phyloP scores from a whole-genome alignment of 2,888 invertebrate genomes.

The Calameuta idolon region DNA sequence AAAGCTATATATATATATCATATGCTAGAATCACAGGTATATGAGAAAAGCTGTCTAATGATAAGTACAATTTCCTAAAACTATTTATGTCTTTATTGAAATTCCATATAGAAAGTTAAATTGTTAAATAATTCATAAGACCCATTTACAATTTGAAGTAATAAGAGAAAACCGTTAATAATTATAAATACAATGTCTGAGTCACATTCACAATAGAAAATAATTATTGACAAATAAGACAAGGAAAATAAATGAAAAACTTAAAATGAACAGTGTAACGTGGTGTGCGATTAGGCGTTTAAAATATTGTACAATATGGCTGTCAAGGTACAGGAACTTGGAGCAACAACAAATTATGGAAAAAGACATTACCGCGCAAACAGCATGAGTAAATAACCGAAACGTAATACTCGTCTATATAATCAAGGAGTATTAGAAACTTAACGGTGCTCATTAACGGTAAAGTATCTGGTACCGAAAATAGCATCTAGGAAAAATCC shows the following conservation, averaged over 20 bases:
- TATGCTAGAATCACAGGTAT: not conserved
- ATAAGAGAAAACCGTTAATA: not conserved
- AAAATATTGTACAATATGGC: conserved; percentile 52
- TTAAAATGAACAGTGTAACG: not conserved
- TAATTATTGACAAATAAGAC: not conserved
- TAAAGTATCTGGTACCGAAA: conserved; percentile 9
- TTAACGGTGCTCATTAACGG: conserved; percentile 21
- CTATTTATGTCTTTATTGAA: not conserved
- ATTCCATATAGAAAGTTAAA: not conserved
- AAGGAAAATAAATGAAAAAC: not conserved
- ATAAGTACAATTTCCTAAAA: not conserved
- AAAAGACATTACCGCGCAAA: conserved; percentile 11
- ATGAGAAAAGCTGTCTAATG: not conserved
- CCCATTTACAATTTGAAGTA: not conserved
- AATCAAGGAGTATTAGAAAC: conserved; percentile 22
- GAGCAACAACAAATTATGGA: conserved; percentile 42
- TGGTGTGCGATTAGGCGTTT: conserved; percentile 5
- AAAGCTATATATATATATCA: not conserved
- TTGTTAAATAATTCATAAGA: not conserved
- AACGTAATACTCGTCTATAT: conserved; percentile 4
- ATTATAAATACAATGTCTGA: not conserved
- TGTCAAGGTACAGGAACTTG: conserved; percentile 46
- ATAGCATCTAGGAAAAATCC: conserved; percentile 31
- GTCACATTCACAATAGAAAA: not conserved
- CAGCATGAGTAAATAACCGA: not conserved